phyloP scores from a whole-genome alignment of 2,888 invertebrate genomes.

The Hydropsyche betteni region DNA sequence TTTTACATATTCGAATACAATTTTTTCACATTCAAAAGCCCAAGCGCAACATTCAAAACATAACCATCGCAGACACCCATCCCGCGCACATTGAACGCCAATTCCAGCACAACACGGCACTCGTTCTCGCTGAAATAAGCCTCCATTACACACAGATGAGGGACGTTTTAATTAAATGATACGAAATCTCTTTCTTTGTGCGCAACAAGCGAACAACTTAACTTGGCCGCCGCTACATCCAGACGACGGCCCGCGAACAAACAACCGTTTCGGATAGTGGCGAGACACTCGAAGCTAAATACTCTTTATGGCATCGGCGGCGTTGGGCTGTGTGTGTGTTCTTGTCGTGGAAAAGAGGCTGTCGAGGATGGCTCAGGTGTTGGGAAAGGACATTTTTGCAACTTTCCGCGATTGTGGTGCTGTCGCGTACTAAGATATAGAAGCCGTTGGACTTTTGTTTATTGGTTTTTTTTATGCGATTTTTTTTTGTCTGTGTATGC shows the following conservation, averaged over 20 bases:
- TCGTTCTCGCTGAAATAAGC: not conserved
- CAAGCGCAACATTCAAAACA: too few species aligned
- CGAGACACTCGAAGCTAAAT: not conserved
- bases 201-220: constrained; percentile 33
- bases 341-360: too few species aligned
- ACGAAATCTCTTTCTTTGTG: constrained; percentile 47
- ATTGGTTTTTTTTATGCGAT: too few species aligned
- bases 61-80: too few species aligned
- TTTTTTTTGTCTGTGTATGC: not conserved
- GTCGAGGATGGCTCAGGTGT: constrained; percentile 8
- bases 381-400: not conserved
- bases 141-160: constrained; percentile 9
- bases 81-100: too few species aligned
- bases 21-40: too few species aligned
- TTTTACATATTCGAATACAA: too few species aligned
- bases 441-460: too few species aligned
- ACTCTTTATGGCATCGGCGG: too few species aligned
- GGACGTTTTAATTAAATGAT: constrained; percentile 50
- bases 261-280: constrained; percentile 21
- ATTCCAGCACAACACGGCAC: too few species aligned
- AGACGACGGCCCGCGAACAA: constrained; percentile 23
- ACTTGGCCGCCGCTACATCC: constrained; percentile 24
- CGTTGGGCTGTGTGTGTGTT: too few species aligned
- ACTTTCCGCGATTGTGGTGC: not conserved
- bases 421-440: too few species aligned